Evolutionary conservation across 2,113 vertebrate genomes (phyloP).

Genomic region (Tychaedon coryphoeus): DNA sequence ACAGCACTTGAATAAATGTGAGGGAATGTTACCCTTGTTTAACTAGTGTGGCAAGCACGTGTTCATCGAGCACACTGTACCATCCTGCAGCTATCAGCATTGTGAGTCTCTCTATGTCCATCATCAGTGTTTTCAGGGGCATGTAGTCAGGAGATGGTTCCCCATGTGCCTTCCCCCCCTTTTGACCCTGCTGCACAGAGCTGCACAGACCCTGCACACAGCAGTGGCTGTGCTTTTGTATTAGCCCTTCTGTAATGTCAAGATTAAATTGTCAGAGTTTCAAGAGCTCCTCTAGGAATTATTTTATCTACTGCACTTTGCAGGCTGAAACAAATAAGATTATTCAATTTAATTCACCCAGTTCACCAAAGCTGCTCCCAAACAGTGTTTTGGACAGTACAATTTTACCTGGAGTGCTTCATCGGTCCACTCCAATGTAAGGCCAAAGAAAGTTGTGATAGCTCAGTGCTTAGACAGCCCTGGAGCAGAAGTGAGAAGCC

Average conservation of each 20-base stretch:
- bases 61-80: neutral
- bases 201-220: no score
- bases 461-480: neutral
- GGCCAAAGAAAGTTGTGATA: neutral
- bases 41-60: neutral
- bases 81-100: neutral
- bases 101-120: rapidly evolving
- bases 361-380: neutral
- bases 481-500: neutral
- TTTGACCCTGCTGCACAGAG: neutral
- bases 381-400: neutral
- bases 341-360: neutral
- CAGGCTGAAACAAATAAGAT: neutral
- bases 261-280: neutral
- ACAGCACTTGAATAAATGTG: neutral
- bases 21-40: neutral
- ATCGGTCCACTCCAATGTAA: neutral
- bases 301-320: rapidly evolving
- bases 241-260: neutral
- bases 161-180: neutral
- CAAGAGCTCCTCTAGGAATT: neutral
- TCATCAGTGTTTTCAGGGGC: neutral
- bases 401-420: neutral
- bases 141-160: neutral
- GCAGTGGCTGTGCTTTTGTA: neutral